Conservation (phyloP, 2,888 invertebrate species). For the Calephelis perditalis region DNA sequence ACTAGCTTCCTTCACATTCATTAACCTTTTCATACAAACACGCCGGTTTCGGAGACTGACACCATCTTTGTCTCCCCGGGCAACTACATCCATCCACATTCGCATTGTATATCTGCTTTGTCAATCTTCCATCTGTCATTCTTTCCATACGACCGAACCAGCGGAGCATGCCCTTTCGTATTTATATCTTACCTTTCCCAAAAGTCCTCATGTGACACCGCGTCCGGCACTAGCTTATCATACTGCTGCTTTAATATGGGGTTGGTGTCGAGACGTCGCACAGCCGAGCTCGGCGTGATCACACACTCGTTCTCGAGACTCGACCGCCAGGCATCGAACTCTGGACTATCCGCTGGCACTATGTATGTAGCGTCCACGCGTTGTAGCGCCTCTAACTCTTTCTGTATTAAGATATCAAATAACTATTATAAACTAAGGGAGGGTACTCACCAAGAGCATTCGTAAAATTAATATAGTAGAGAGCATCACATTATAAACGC, state of each 20-base stretch:
- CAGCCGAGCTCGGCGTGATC: slow-evolving; percentile 41
- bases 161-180: too few relatives aligned
- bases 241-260: slow-evolving; percentile 79
- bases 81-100: too few relatives aligned
- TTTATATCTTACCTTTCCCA: slow-evolving; percentile 81
- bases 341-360: slow-evolving; percentile 79
- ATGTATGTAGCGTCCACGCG: slow-evolving; percentile 85
- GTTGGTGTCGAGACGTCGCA: slow-evolving; percentile 43
- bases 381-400: slow-evolving; percentile 84
- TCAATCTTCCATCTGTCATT: too few relatives aligned
- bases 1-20: too few relatives aligned
- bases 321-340: slow-evolving; percentile 65
- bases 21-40: too few relatives aligned
- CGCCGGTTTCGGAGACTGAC: too few relatives aligned
- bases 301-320: slow-evolving; percentile 48
- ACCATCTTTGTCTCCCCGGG: too few relatives aligned
- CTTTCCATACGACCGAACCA: too few relatives aligned
- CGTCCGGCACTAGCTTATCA: slow-evolving; percentile 83
- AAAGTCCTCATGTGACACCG: slow-evolving; percentile 85
- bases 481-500: too few relatives aligned
- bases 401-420: slow-evolving; percentile 54
- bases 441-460: background rate
- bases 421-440: slow-evolving; percentile 10
- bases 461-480: background rate
- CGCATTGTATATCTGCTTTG: too few relatives aligned